phyloP scores from a whole-genome alignment of 2,888 invertebrate genomes.

The Phlogophora meticulosa region DNA sequence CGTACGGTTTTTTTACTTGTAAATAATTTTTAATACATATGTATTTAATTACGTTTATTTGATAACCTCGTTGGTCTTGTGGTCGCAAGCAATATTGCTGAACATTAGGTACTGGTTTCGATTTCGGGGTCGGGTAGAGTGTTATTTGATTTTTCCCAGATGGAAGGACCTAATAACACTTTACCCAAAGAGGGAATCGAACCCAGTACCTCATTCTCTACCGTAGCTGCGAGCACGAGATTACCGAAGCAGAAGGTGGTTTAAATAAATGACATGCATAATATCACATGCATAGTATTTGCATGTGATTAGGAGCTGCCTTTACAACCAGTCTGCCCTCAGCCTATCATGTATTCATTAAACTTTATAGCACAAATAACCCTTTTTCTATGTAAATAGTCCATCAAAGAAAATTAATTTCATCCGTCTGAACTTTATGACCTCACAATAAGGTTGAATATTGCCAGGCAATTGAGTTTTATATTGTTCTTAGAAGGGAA shows the following conservation, averaged over 20 bases:
- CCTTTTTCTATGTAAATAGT: conserved; percentile 77
- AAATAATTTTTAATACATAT: too few species aligned
- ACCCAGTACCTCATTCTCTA: too few species aligned
- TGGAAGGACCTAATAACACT: too few species aligned
- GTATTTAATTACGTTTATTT: conserved; percentile 8
- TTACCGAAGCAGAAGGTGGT: background rate
- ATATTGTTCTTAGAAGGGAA: conserved; percentile 24
- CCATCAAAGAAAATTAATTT: conserved; percentile 64
- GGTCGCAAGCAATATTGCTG: too few species aligned
- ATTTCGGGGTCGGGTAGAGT: too few species aligned
- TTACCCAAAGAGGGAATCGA: too few species aligned
- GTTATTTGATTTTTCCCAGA: too few species aligned
- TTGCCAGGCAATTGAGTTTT: conserved; percentile 18
- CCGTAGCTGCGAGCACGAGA: too few species aligned
- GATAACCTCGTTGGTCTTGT: too few species aligned
- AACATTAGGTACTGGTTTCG: too few species aligned
- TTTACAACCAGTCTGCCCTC: conserved; percentile 29
- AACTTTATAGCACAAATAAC: conserved; percentile 71
- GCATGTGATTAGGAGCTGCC: conserved; percentile 42
- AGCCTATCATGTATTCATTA: conserved; percentile 67
- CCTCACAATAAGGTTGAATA: conserved; percentile 24
- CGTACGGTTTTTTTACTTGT: too few species aligned
- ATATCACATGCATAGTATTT: conserved; percentile 34
- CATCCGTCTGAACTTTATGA: conserved; percentile 27
- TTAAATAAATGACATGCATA: conserved; percentile 29